phyloP scores from a whole-genome alignment of 2,797 vertebrate genomes.

The Rhyacichthys aspro region DNA sequence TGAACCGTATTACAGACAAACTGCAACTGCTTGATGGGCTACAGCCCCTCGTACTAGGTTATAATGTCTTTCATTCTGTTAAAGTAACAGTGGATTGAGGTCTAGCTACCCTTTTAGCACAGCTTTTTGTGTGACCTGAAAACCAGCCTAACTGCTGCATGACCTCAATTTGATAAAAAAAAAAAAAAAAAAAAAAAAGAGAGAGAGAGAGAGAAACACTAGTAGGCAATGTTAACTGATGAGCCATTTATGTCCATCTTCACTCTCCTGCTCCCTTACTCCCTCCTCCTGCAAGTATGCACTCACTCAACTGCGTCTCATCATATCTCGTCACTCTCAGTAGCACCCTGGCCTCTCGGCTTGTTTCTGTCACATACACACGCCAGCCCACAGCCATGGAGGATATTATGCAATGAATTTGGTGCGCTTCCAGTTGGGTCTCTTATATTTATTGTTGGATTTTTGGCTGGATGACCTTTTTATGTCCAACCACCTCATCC shows the following conservation, averaged over 20 bases:
- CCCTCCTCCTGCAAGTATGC: slow-evolving; percentile 61
- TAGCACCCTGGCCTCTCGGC: slow-evolving; percentile 66
- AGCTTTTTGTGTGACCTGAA: slow-evolving; percentile 74
- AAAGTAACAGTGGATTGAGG: slow-evolving; percentile 75
- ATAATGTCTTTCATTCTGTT: slow-evolving; percentile 58
- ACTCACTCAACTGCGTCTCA: slow-evolving; percentile 76
- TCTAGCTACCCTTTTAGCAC: slow-evolving; percentile 61
- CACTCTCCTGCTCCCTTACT: slow-evolving; percentile 47
- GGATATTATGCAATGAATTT: slow-evolving; percentile 36
- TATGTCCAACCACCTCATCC: too few species aligned
- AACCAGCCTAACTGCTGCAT: slow-evolving; percentile 67
- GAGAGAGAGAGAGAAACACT: slow-evolving; percentile 15
- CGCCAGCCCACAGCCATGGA: slow-evolving; percentile 44
- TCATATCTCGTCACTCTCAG: slow-evolving; percentile 73
- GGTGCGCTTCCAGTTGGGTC: slow-evolving; percentile 1
- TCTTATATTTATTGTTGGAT: not conserved
- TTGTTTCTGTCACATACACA: slow-evolving; percentile 48
- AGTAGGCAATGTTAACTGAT: slow-evolving; percentile 56
- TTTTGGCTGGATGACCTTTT: too few species aligned
- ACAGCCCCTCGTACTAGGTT: slow-evolving; percentile 55
- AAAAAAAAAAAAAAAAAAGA: slow-evolving; percentile 2
- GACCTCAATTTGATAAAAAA: slow-evolving; percentile 62
- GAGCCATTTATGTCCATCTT: slow-evolving; percentile 64
- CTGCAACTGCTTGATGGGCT: too few species aligned
- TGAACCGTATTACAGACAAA: not conserved